phyloP scores from a whole-genome alignment of 1,140 invertebrate species.

The Drosophila neocordata region DNA sequence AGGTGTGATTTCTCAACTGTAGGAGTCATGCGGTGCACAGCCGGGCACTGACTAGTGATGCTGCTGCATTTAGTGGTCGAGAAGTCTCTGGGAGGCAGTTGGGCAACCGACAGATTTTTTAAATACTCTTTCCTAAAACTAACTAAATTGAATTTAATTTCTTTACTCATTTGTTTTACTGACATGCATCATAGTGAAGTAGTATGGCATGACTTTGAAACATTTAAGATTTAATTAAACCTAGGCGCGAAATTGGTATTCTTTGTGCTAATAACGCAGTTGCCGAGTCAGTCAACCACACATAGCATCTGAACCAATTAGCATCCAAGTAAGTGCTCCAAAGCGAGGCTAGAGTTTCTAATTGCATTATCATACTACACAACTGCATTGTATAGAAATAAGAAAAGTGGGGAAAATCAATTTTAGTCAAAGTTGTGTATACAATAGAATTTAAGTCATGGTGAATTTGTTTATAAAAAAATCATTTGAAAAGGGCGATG shows the following conservation, averaged over 20 bases:
- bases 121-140: conserved; percentile 3
- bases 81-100: conserved; percentile 12
- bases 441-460: conserved; percentile 49
- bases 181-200: background rate
- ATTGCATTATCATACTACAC: conserved; percentile 34
- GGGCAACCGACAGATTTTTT: conserved; percentile 19
- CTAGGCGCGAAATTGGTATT: conserved; percentile 55
- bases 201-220: no score
- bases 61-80: conserved; percentile 6
- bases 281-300: background rate
- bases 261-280: conserved; percentile 53
- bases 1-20: conserved; percentile 77
- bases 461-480: conserved; percentile 52
- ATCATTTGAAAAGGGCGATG: conserved; percentile 37
- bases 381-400: conserved; percentile 34
- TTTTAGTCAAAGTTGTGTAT: conserved; percentile 26
- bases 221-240: background rate
- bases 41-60: conserved; percentile 38
- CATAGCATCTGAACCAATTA: background rate
- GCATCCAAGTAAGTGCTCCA: background rate
- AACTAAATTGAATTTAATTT: background rate
- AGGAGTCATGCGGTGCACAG: conserved; percentile 72
- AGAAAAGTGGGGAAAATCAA: conserved; percentile 24
- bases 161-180: conserved; percentile 1
- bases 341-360: conserved; percentile 22